These are phyloP conservation scores for Hymenopus coronatus DNA, from an alignment of 2,888 invertebrate species.

Conservation along the genomic window DNA sequence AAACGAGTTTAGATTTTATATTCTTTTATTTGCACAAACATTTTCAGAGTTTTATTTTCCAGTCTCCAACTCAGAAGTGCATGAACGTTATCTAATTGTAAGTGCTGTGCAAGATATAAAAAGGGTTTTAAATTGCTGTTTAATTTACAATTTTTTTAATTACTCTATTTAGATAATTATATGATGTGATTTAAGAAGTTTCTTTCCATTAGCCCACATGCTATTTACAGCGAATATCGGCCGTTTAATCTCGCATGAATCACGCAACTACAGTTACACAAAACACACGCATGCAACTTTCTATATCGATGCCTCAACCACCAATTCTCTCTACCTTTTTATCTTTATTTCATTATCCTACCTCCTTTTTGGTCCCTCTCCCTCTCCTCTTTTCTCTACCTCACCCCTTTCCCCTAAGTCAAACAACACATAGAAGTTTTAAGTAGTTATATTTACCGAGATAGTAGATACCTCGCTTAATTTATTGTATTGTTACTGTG, in stretches of 20 bases:
- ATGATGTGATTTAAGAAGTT: neutral
- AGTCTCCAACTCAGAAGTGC: too few species aligned
- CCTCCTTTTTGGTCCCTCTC: neutral
- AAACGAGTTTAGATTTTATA: too few species aligned
- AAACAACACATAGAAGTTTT: too few species aligned
- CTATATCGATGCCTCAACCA: neutral
- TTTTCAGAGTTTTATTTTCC: too few species aligned
- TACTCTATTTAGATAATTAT: neutral
- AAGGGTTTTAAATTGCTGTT: neutral
- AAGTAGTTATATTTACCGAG: too few species aligned
- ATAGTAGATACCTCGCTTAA: neutral
- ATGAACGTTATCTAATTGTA: neutral
- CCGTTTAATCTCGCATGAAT: neutral
- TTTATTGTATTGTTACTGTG: neutral
- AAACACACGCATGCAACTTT: neutral
- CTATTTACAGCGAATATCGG: neutral
- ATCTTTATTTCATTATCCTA: neutral
- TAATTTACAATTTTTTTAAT: neutral
- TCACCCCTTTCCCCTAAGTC: neutral
- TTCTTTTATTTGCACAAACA: too few species aligned
- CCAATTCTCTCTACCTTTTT: neutral
- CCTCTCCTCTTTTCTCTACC: neutral
- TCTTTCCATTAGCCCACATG: neutral
- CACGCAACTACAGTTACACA: neutral
- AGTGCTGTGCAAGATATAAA: neutral